Conservation (phyloP, 2,888 invertebrate genomes). For the Neuroscelio doddi region DNA sequence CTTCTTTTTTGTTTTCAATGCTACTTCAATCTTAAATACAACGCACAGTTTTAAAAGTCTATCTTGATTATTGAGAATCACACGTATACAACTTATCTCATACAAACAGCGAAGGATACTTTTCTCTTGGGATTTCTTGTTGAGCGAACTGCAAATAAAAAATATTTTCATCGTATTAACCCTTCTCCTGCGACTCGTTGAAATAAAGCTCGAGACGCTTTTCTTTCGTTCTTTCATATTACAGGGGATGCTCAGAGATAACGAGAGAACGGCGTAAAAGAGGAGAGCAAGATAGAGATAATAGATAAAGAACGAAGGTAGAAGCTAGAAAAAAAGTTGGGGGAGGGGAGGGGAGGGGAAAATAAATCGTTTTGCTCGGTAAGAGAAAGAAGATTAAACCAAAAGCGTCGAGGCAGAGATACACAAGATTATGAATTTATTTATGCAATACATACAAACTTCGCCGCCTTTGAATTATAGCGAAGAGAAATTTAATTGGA, state of each 20-base stretch:
- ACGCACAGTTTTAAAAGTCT: background rate
- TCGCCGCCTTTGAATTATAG: slow-evolving; percentile 57
- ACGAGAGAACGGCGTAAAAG: slow-evolving; percentile 5
- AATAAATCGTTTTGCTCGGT: slow-evolving; percentile 35
- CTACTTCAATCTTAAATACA: no score
- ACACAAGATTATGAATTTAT: slow-evolving; percentile 57
- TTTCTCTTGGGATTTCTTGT: background rate
- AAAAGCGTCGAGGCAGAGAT: slow-evolving; percentile 41
- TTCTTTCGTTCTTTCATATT: slow-evolving; percentile 12
- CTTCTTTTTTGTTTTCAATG: background rate
- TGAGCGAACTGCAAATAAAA: slow-evolving; percentile 1
- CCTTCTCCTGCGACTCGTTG: slow-evolving; percentile 12
- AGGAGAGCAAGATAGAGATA: slow-evolving; percentile 7
- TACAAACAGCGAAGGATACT: slow-evolving; percentile 3
- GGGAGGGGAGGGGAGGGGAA: slow-evolving; percentile 12
- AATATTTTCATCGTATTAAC: slow-evolving; percentile 10
- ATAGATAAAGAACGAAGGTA: slow-evolving; percentile 26
- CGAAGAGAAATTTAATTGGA: slow-evolving; percentile 58
- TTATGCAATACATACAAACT: slow-evolving; percentile 55
- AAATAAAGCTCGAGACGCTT: slow-evolving; percentile 12
- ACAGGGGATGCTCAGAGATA: slow-evolving; percentile 7
- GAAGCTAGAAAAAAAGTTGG: slow-evolving; percentile 34
- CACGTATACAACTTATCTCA: background rate
- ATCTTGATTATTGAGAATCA: background rate
- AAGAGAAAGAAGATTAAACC: slow-evolving; percentile 24